phyloP scores from a whole-genome alignment of 64 coral and sea anemone species.

The Montipora foliosa region DNA sequence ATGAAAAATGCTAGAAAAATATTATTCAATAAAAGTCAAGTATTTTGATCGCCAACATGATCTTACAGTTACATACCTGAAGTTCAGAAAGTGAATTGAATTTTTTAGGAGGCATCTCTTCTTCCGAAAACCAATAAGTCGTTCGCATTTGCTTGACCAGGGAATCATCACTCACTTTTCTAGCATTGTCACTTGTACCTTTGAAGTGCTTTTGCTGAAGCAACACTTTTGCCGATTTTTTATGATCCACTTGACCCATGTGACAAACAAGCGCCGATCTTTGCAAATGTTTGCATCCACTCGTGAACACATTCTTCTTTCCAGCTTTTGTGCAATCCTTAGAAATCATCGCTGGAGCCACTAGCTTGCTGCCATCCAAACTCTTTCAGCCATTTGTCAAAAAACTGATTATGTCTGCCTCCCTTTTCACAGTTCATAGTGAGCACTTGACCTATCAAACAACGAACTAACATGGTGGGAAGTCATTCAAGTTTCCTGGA shows the following conservation, averaged over 20 bases:
- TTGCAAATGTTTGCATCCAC: constrained; percentile 64
- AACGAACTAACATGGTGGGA: neutral
- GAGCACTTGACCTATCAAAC: neutral
- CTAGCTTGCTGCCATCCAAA: neutral
- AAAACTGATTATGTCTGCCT: constrained; percentile 13
- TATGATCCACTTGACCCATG: constrained; percentile 45
- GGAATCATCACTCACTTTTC: neutral
- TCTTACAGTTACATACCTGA: no score
- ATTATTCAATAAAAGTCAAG: no score
- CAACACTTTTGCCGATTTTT: constrained; percentile 30
- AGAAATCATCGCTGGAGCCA: constrained; percentile 3
- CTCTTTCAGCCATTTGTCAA: constrained; percentile 3
- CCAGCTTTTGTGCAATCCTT: constrained; percentile 46
- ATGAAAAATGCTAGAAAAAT: no score
- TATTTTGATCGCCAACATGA: no score
- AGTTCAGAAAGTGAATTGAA: no score
- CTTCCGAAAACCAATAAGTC: neutral
- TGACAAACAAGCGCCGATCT: constrained; percentile 33
- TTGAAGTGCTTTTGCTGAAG: constrained; percentile 23
- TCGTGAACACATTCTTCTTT: constrained; percentile 50
- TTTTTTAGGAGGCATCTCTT: no score
- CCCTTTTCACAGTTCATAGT: constrained; percentile 2
- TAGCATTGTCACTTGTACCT: constrained; percentile 19
- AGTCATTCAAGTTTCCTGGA: constrained; percentile 10
- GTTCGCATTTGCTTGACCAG: neutral